phyloP scores from a whole-genome alignment of 1,140 invertebrate species.

The Sipha flava region DNA sequence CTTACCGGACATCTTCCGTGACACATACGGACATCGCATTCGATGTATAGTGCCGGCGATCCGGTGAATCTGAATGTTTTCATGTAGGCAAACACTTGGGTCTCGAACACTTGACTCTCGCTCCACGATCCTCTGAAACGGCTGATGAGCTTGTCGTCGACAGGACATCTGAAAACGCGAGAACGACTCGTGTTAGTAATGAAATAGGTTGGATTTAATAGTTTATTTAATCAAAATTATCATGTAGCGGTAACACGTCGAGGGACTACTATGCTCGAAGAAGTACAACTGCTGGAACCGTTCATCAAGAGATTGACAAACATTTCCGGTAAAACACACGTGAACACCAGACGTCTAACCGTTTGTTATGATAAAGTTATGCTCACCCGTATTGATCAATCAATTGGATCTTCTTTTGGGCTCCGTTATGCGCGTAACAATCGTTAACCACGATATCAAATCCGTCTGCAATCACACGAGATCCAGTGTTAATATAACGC shows the following conservation, averaged over 20 bases:
- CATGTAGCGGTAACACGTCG: too few relatives aligned
- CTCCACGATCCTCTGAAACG: slow-evolving; percentile 87
- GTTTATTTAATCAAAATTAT: too few relatives aligned
- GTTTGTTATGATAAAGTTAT: background rate
- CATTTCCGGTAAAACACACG: too few relatives aligned
- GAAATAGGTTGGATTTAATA: too few relatives aligned
- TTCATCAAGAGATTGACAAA: too few relatives aligned
- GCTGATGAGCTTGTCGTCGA: slow-evolving; percentile 86
- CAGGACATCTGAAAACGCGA: slow-evolving; percentile 62
- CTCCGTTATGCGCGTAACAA: slow-evolving; percentile 89
- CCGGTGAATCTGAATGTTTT: slow-evolving; percentile 91
- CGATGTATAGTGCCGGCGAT: slow-evolving; percentile 84
- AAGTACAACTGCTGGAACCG: too few relatives aligned
- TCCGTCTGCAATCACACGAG: slow-evolving; percentile 58
- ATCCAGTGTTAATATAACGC: background rate
- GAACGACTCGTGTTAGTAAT: too few relatives aligned
- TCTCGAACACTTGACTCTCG: slow-evolving; percentile 79
- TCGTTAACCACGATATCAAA: slow-evolving; percentile 95
- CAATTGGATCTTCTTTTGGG: slow-evolving; percentile 79
- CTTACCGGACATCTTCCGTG: slow-evolving; percentile 85
- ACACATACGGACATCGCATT: slow-evolving; percentile 91
- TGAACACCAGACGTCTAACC: background rate
- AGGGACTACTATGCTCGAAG: too few relatives aligned
- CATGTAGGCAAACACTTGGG: slow-evolving; percentile 89
- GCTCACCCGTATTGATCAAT: slow-evolving; percentile 83